Evolutionary conservation across 1,140 invertebrate genomes (phyloP).

Genomic region (Nebria ingens): DNA sequence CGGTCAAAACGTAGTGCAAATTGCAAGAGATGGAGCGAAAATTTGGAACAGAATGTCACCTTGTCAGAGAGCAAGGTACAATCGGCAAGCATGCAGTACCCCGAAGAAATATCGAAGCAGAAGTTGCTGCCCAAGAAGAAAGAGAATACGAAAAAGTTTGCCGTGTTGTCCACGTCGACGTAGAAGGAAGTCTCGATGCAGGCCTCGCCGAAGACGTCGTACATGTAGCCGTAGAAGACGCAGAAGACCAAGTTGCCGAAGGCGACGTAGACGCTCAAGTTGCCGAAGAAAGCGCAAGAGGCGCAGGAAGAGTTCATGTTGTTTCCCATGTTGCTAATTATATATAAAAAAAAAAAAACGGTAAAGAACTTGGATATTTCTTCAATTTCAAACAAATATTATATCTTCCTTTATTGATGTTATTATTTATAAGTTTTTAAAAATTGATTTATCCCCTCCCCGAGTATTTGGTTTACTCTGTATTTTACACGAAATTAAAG

Average conservation of each 20-base stretch:
- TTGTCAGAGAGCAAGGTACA: not conserved
- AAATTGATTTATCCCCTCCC: too few species aligned
- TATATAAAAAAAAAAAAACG: too few species aligned
- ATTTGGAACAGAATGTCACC: slow-evolving; percentile 1
- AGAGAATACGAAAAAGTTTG: not conserved
- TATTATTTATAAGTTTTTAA: too few species aligned
- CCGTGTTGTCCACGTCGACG: not conserved
- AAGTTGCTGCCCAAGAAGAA: not conserved
- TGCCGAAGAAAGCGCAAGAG: not conserved
- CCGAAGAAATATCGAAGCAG: not conserved
- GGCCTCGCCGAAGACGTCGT: not conserved
- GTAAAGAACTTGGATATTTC: too few species aligned
- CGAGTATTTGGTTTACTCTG: too few species aligned
- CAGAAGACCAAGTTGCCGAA: not conserved
- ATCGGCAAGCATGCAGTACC: not conserved
- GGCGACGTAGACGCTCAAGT: not conserved
- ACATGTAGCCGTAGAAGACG: not conserved
- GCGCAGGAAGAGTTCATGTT: too few species aligned
- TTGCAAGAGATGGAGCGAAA: slow-evolving; percentile 14
- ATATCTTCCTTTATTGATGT: too few species aligned
- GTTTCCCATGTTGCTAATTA: too few species aligned
- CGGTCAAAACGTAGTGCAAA: slow-evolving; percentile 4
- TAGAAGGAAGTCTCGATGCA: not conserved
- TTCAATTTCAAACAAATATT: too few species aligned
- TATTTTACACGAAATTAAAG: too few species aligned